Conservation (phyloP, 2,888 invertebrate genomes). For the Oithona nana region DNA sequence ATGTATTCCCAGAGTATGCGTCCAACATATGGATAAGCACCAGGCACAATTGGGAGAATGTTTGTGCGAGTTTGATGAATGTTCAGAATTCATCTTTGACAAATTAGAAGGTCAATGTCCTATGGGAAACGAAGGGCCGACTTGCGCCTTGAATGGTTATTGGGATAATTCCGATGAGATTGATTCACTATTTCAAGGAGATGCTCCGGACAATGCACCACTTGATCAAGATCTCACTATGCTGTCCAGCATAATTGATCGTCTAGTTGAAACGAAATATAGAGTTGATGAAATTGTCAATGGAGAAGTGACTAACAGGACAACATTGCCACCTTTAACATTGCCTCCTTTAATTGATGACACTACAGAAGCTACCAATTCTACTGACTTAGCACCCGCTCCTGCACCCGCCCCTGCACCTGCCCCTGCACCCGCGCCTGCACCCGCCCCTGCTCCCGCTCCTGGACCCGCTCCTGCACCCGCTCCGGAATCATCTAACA, state of each 20-base stretch:
- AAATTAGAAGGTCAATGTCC: neutral
- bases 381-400: neutral
- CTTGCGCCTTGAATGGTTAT: neutral
- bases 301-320: neutral
- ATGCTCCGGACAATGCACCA: neutral
- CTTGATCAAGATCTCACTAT: neutral
- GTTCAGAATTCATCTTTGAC: neutral
- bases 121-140: neutral
- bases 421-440: neutral
- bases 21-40: neutral
- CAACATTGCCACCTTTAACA: neutral
- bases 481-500: neutral
- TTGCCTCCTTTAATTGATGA: too few relatives aligned
- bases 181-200: neutral
- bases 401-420: neutral
- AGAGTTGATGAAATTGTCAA: neutral
- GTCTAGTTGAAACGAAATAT: neutral
- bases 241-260: neutral
- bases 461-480: neutral
- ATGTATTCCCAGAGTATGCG: neutral
- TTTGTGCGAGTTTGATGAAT: neutral
- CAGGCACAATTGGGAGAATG: neutral
- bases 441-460: neutral
- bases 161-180: neutral
- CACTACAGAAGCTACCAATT: neutral